Conservation (phyloP, 1,140 invertebrate genomes). For the Heliconius nattereri region DNA sequence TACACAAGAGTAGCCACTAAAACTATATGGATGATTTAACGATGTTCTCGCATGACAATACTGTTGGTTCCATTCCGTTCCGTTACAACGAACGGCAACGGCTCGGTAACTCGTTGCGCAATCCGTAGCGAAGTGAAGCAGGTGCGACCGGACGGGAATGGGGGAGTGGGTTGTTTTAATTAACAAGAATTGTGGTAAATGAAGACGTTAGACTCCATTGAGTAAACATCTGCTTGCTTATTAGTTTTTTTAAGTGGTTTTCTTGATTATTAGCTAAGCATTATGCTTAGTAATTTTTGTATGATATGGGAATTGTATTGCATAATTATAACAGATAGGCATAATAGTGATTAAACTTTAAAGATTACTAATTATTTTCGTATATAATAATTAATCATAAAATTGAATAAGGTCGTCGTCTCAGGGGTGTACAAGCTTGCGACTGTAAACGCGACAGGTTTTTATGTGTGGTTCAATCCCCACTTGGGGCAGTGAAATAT, state of each 20-base stretch:
- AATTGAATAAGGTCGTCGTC: no score
- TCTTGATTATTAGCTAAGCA: not conserved
- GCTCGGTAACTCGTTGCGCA: conserved; percentile 4
- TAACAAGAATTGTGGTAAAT: not conserved
- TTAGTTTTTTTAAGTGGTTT: not conserved
- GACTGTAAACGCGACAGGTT: no score
- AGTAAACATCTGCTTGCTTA: not conserved
- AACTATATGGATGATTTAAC: conserved; percentile 1
- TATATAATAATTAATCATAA: no score
- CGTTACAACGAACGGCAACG: not conserved
- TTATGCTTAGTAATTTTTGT: not conserved
- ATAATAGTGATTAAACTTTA: no score
- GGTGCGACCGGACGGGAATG: not conserved
- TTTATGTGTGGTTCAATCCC: no score
- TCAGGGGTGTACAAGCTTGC: no score
- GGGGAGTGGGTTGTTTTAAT: not conserved
- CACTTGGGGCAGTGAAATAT: no score
- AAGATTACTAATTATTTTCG: no score
- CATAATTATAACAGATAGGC: no score
- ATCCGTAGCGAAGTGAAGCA: not conserved
- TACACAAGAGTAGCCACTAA: conserved; percentile 7
- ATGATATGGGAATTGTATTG: not conserved
- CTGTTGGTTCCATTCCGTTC: not conserved
- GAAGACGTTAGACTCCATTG: conserved; percentile 5
- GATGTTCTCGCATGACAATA: conserved; percentile 3